These are phyloP conservation scores for Parnassius orleans DNA, from an alignment of 2,888 invertebrate genomes.

Conservation along the genomic window DNA sequence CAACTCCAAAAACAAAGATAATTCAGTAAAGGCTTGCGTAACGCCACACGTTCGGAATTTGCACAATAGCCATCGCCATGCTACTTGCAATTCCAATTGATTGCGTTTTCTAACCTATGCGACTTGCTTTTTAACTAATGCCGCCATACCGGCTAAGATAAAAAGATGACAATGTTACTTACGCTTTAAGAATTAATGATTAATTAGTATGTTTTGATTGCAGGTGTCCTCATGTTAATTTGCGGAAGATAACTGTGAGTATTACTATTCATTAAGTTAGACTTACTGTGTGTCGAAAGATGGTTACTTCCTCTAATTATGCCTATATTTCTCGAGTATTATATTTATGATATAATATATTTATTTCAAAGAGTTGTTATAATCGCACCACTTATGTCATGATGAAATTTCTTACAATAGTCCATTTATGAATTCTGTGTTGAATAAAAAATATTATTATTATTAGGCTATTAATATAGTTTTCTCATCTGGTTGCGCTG, in stretches of 20 bases:
- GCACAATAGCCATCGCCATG: slow-evolving; percentile 2
- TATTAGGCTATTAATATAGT: too few relatives aligned
- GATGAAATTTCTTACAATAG: too few relatives aligned
- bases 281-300: too few relatives aligned
- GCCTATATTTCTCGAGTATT: too few relatives aligned
- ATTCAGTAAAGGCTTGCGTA: not conserved
- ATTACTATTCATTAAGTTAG: not conserved
- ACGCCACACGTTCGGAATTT: slow-evolving; percentile 5
- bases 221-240: slow-evolving; percentile 17
- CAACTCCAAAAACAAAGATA: too few relatives aligned
- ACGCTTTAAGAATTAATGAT: slow-evolving; percentile 14
- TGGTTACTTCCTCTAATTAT: too few relatives aligned
- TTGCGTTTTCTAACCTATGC: slow-evolving; percentile 16
- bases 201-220: slow-evolving; percentile 15
- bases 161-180: slow-evolving; percentile 10
- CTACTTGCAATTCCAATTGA: slow-evolving; percentile 5
- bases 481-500: too few relatives aligned
- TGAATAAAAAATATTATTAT: too few relatives aligned
- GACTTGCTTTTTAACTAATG: not conserved
- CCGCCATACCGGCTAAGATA: slow-evolving; percentile 17
- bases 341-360: too few relatives aligned
- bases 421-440: too few relatives aligned
- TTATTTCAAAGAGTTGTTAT: too few relatives aligned
- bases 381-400: too few relatives aligned
- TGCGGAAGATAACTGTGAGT: slow-evolving; percentile 13